Percentiles rank a stretch among this genome's conserved stretches.
Conservation (phyloP, 2,888 invertebrate species). For the Metacarcinus magister region DNA sequence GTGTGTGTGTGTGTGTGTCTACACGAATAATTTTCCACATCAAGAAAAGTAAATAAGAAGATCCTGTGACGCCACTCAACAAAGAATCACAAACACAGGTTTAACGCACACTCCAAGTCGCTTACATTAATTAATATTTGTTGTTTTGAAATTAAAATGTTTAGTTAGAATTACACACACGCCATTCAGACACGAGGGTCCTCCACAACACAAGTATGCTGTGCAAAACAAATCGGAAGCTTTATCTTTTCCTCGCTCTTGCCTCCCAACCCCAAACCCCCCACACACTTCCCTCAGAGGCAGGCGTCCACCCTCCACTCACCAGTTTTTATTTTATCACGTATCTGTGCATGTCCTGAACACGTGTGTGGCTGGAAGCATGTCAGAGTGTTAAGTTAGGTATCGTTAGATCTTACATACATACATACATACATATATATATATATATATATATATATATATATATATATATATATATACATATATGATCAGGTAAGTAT, state of each 20-base stretch:
- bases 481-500: neutral
- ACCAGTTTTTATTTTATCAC: neutral
- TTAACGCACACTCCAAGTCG: neutral
- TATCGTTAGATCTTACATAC: neutral
- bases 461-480: neutral
- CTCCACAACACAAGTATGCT: neutral
- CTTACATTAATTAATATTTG: neutral
- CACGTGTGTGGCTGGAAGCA: no score
- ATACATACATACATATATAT: neutral
- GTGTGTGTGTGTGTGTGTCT: neutral
- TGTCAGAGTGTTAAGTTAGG: no score
- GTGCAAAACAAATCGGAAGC: neutral
- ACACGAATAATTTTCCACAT: no score
- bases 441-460: neutral
- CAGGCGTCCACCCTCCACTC: neutral
- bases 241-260: neutral
- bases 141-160: neutral
- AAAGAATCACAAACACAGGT: neutral
- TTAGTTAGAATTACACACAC: neutral
- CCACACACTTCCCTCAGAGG: neutral
- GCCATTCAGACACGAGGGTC: neutral
- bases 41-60: neutral
- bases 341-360: neutral
- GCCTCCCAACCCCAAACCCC: neutral
- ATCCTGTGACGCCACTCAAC: neutral